phyloP scores from a whole-genome alignment of 2,797 vertebrate genomes.

The Coregonus ussuriensis region DNA sequence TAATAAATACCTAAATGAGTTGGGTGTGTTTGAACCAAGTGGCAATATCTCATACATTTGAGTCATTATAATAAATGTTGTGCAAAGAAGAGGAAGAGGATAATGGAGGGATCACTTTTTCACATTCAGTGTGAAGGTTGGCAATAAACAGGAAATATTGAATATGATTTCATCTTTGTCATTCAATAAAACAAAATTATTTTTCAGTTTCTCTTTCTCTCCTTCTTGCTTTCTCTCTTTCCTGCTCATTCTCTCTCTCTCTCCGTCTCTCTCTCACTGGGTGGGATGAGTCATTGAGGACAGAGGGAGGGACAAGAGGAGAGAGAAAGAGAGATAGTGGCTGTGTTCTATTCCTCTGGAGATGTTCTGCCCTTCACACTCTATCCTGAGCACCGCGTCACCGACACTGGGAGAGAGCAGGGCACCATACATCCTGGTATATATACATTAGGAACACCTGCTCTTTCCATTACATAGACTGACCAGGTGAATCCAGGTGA shows the following conservation, averaged over 20 bases:
- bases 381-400: constrained; percentile 49
- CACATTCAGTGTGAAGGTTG: constrained; percentile 42
- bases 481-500: too few species aligned
- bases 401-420: constrained; percentile 40
- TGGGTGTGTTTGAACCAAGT: constrained; percentile 17
- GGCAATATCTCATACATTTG: neutral
- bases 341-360: constrained; percentile 61
- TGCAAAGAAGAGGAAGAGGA: neutral
- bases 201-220: neutral
- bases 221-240: constrained; percentile 39
- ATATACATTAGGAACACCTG: too few species aligned
- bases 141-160: constrained; percentile 34
- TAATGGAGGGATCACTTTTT: neutral
- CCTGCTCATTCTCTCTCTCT: constrained; percentile 5
- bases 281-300: constrained; percentile 74
- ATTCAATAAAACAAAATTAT: constrained; percentile 32
- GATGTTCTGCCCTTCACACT: constrained; percentile 72
- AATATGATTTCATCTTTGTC: constrained; percentile 38
- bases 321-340: constrained; percentile 4
- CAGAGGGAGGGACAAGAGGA: constrained; percentile 52
- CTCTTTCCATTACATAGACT: too few species aligned
- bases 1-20: constrained; percentile 41
- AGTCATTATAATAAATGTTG: neutral
- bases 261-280: constrained; percentile 43
- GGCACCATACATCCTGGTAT: neutral